These are phyloP conservation scores for Prolemur simus DNA, from an alignment of 2,113 vertebrate genomes.

Conservation along the genomic window DNA sequence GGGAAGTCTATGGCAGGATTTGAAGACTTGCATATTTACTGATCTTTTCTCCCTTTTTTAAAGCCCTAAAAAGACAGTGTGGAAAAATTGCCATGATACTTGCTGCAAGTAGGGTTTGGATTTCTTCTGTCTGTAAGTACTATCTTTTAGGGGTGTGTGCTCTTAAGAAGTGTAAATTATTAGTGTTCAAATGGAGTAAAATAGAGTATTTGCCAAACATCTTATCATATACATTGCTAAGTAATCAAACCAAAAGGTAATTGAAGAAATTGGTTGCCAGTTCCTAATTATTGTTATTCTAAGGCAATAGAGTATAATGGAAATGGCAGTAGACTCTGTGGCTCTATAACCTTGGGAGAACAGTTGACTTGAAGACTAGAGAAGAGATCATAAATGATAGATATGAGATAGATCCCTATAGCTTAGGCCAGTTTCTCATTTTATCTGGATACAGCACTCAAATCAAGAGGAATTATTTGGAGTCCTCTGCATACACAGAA, in stretches of 20 bases:
- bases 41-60: neutral
- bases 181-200: neutral
- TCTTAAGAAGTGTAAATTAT: neutral
- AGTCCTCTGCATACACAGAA: neutral
- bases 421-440: neutral
- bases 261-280: neutral
- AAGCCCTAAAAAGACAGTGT: neutral
- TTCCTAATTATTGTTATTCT: neutral
- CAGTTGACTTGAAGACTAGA: neutral
- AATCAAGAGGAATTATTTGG: neutral
- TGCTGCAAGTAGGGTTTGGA: neutral
- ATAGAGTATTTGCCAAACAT: neutral
- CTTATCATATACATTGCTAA: neutral
- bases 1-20: neutral
- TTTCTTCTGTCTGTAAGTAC: neutral
- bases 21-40: neutral
- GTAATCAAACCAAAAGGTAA: neutral
- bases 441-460: neutral
- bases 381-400: neutral
- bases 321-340: neutral
- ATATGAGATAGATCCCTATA: neutral
- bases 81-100: neutral
- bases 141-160: neutral
- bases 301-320: neutral
- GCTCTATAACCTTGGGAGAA: neutral